Evolutionary conservation across 2,888 invertebrate species (phyloP), one percentile per base, ranked within the genome.

Genomic region (Mimachlamys varia): DNA sequence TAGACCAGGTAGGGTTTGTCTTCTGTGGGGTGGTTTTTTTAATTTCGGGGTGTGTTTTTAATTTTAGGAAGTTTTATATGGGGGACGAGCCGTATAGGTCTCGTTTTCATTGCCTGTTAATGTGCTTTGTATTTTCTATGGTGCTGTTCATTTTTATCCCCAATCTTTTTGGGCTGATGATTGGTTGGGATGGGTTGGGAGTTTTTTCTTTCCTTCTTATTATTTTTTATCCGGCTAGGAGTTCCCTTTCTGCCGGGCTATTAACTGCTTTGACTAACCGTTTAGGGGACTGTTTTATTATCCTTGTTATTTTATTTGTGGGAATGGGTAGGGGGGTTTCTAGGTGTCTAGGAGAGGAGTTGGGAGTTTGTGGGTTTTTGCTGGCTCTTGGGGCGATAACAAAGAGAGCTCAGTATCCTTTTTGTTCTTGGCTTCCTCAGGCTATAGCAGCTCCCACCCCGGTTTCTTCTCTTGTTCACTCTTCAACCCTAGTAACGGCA

Each of bases 321-420:
- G 50, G 50, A 15, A 12, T 50, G 7, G 50, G 50, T 12, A 50
- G 50, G 10, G 50, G 50, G 50, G 50, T 7, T 50, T 50, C 7
- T 50, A 15, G 50, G 50, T 7, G 10, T 7, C 50, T 12, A 7
- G 50, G 15, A 15, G 7, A 12, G 7, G 50, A 15, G 10, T 12
- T 50, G 7, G 50, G 7, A 15, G 50, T 50, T 50, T 12, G 50
- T 12, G 50, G 94, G 97, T 97, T 97, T 97, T 97, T 97, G 98
- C 98, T 0, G 98, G 98, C n/a, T n/a, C n/a, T 97, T 37, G 97
- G 98, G 0, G 97, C 97, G 90, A 97, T 98, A 97, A 98, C 98
- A 92, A 98, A 98, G 97, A 98, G 98, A 94, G 98, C 98, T 95
- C 98, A 98, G 97, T 97, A 98, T 97, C 98, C 98, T 88, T 98